Evolutionary conservation across 2,113 vertebrate species (phyloP).

Genomic region (Etheostoma spectabile): DNA sequence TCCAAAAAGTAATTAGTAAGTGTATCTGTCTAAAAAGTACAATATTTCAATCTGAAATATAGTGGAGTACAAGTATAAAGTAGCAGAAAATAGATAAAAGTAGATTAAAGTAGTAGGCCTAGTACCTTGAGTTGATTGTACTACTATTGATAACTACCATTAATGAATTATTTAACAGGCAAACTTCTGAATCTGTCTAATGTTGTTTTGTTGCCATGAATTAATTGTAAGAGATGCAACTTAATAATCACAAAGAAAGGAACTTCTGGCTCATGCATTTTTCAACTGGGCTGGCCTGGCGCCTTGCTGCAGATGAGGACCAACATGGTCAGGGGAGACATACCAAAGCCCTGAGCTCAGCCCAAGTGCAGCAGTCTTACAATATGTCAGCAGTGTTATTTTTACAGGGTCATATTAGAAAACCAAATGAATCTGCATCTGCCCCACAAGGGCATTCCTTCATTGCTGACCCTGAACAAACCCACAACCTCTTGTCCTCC

Average conservation of each 20-base stretch:
- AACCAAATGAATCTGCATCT: slow-evolving; percentile 76
- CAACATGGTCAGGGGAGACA: slow-evolving; percentile 75
- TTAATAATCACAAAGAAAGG: slow-evolving; percentile 28
- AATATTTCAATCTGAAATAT: not conserved
- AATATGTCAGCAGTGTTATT: slow-evolving; percentile 82
- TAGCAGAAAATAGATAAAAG: not conserved
- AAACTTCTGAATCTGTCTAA: slow-evolving; percentile 19
- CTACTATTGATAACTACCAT: no score
- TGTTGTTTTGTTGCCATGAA: slow-evolving; percentile 13
- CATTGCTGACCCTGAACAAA: slow-evolving; percentile 71
- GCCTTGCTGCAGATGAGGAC: slow-evolving; percentile 68
- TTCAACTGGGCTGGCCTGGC: slow-evolving; percentile 56
- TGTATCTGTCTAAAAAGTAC: not conserved
- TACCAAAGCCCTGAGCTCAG: slow-evolving; percentile 83
- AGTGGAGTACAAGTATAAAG: not conserved
- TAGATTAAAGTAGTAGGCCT: not conserved
- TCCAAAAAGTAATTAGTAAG: not conserved
- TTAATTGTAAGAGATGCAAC: slow-evolving; percentile 25
- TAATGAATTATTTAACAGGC: not conserved
- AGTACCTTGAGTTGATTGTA: not conserved
- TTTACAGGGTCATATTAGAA: slow-evolving; percentile 79
- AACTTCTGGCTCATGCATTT: slow-evolving; percentile 60
- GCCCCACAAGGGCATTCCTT: slow-evolving; percentile 76
- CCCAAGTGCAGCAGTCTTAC: slow-evolving; percentile 68
- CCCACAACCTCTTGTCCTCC: slow-evolving; percentile 60